Evolutionary conservation across 2,888 invertebrate species (phyloP), one percentile per base, ranked within the genome.

Genomic region (Lydus trimaculatus): DNA sequence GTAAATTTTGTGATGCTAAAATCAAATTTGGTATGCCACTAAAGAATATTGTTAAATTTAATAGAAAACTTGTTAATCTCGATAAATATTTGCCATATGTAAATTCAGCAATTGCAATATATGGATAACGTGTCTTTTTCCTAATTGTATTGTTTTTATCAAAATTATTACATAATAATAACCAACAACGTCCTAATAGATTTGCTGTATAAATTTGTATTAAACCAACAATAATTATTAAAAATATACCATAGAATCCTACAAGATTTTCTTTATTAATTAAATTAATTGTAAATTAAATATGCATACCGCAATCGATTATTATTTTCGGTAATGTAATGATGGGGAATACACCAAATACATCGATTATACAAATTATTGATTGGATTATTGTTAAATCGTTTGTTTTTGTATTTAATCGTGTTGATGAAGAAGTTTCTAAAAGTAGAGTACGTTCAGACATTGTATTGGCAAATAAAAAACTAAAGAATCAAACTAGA

Each of bases 331-430:
- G 94, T 66, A 95, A 83, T 0, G 94, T 90, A 15, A 95, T 89
- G 1, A 95, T 90, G 0, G 94, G 94, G 80, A 94, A 94, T 0
- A 95, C 94, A 56, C 94, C 95, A 80, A 95, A 94, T 59, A 94
- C 88, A 82, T 94, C 94, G 20, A 95, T 87, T 31, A 95, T 90
- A 82, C 94, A 94, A 52, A 94, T 86, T 15, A 91, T 87, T 0
- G 94, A 90, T 81, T 93, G 91, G 60, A 92, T 81, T 3, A 92
- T 86, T 36, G 92, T 91, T 6, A 94, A 87, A 0, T 90, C 90
- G 60, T 77, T 72, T 17, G 31, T 31, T 43, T 43, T 62, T 15
- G 3, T 17, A 56, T 58, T 31, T 13, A 15, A 8, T 58, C 4
- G 58, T 64, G 43, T 1, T 25, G n/a, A 31, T 20, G 52, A 23